These are phyloP conservation scores for Anabas testudineus DNA, from an alignment of 2,797 vertebrate species.

Conservation along the genomic window DNA sequence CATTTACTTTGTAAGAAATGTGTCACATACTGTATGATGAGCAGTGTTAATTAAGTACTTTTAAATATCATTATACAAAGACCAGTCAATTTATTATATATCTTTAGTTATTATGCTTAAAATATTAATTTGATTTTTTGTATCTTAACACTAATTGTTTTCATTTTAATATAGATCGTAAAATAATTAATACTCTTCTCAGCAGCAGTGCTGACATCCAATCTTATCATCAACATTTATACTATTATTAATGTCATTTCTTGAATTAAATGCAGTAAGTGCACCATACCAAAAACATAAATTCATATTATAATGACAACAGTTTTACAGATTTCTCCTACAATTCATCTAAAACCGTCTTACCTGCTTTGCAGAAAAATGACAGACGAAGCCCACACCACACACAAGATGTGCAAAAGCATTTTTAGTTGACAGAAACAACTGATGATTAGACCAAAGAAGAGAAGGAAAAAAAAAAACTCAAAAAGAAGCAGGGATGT, in stretches of 20 bases:
- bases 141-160: too few relatives aligned
- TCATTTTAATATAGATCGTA: constrained; percentile 6
- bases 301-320: neutral
- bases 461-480: constrained; percentile 24
- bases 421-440: constrained; percentile 64
- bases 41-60: neutral
- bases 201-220: neutral
- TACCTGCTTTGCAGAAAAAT: constrained; percentile 80
- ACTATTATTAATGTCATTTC: neutral
- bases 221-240: neutral
- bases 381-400: constrained; percentile 66
- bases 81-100: too few relatives aligned
- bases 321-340: neutral
- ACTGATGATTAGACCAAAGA: neutral
- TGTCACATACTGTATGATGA: neutral
- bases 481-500: constrained; percentile 45
- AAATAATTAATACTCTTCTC: constrained; percentile 57
- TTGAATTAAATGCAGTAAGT: neutral
- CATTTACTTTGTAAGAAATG: neutral
- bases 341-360: constrained; percentile 30
- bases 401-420: constrained; percentile 60
- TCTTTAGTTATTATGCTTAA: too few relatives aligned
- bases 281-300: constrained; percentile 8
- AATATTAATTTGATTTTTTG: too few relatives aligned
- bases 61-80: neutral